Percentiles rank a stretch among this genome's conserved stretches.
Conservation (phyloP, 1,140 invertebrate species). For the Laupala kohalensis region DNA sequence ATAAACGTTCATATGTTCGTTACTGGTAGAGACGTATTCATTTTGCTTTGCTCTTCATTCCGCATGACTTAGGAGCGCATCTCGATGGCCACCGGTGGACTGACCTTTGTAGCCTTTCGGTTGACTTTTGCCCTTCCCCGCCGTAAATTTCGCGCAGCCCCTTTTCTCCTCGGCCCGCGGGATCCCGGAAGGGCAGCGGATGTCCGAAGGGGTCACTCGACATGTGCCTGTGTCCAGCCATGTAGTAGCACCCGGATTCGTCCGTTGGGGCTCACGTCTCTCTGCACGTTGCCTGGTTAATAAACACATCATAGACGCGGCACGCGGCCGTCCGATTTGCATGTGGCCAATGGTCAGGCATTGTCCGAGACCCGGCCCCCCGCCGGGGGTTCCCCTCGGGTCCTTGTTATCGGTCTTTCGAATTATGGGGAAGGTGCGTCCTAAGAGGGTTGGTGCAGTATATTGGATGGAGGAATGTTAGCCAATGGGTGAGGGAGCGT, state of each 20-base stretch:
- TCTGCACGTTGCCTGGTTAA: background rate
- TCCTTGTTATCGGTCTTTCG: background rate
- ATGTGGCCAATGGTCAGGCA: background rate
- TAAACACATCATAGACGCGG: background rate
- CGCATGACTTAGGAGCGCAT: background rate
- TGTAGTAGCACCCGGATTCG: background rate
- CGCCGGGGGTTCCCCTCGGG: too few relatives aligned
- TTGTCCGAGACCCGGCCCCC: background rate
- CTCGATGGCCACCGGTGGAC: background rate
- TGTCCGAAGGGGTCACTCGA: background rate
- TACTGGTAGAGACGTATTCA: too few relatives aligned
- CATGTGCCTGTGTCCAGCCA: background rate
- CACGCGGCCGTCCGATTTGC: background rate
- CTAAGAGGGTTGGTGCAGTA: too few relatives aligned
- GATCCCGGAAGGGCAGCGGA: background rate
- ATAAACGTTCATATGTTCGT: too few relatives aligned
- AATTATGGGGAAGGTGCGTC: too few relatives aligned
- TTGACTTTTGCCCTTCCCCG: background rate
- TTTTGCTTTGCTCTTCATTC: too few relatives aligned
- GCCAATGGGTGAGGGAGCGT: too few relatives aligned
- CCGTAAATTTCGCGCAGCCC: background rate
- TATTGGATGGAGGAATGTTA: too few relatives aligned
- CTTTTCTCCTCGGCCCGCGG: too few relatives aligned
- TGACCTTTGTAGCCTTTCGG: too few relatives aligned
- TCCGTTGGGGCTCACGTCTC: background rate